Conservation (phyloP, 1,140 invertebrate species). For the Gryllus bimaculatus region DNA sequence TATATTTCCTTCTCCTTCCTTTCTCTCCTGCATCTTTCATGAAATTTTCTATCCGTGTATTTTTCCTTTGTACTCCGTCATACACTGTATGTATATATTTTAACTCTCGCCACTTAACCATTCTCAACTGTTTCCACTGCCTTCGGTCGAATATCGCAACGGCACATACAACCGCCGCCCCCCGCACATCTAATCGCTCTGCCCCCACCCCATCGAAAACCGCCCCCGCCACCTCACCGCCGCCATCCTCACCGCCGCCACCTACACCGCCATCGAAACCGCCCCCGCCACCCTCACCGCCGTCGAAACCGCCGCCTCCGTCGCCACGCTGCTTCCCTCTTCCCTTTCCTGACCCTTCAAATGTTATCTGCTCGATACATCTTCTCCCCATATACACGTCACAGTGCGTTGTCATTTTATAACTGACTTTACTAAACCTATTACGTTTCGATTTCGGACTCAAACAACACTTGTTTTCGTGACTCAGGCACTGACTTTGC, state of each 20-base stretch:
- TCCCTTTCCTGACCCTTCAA: not conserved
- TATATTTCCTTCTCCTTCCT: not conserved
- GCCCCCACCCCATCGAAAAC: not conserved
- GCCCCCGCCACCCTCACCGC: not conserved
- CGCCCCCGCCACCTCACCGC: not conserved
- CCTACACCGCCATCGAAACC: not conserved
- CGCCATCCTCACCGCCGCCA: not conserved
- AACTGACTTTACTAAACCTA: not conserved
- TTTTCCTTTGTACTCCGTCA: not conserved
- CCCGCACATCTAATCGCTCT: not conserved
- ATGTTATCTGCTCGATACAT: not conserved
- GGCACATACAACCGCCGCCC: not conserved
- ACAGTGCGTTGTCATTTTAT: not conserved
- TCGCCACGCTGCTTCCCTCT: too few relatives aligned
- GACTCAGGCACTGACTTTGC: not conserved
- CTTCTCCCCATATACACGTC: not conserved
- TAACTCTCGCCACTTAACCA: not conserved
- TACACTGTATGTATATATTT: not conserved
- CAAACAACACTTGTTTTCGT: not conserved
- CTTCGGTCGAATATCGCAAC: not conserved
- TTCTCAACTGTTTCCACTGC: not conserved
- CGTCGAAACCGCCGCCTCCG: not conserved
- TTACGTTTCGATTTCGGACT: not conserved
- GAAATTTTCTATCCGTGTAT: not conserved
- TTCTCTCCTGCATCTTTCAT: not conserved